Evolutionary conservation across 1,140 invertebrate species (phyloP).

Genomic region (Drosophila navojoa): DNA sequence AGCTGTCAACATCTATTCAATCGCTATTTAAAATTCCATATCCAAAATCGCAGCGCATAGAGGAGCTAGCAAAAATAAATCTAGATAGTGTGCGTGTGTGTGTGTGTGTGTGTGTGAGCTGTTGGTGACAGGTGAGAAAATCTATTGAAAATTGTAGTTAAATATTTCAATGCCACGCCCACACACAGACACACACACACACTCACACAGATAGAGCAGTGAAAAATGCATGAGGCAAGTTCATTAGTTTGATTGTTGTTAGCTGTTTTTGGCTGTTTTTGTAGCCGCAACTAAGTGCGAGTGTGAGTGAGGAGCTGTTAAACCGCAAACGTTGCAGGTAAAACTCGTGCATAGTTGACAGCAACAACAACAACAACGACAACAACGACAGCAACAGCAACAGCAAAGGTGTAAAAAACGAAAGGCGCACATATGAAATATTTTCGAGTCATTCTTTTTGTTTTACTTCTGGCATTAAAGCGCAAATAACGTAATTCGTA

Average conservation of each 20-base stretch:
- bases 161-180: constrained; percentile 48
- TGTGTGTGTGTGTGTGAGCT: neutral
- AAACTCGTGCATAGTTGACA: constrained; percentile 43
- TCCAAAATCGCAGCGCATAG: constrained; percentile 19
- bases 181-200: neutral
- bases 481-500: constrained; percentile 75
- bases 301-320: neutral
- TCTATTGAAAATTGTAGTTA: constrained; percentile 35
- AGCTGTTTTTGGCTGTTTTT: constrained; percentile 2
- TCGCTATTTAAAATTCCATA: constrained; percentile 61
- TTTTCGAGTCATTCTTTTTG: constrained; percentile 23
- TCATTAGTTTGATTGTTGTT: constrained; percentile 58
- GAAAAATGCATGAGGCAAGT: constrained; percentile 30
- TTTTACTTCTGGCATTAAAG: constrained; percentile 52
- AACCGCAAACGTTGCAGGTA: constrained; percentile 38
- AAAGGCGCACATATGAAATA: constrained; percentile 43
- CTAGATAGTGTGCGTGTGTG: constrained; percentile 17
- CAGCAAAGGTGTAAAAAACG: neutral
- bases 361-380: constrained; percentile 20
- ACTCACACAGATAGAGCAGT: neutral
- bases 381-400: no score
- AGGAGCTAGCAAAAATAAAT: constrained; percentile 24
- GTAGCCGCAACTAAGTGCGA: neutral
- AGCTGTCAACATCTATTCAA: constrained; percentile 44
- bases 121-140: constrained; percentile 39